These are phyloP conservation scores for Temnothorax ravouxi DNA, from an alignment of 2,888 invertebrate species.

Conservation along the genomic window DNA sequence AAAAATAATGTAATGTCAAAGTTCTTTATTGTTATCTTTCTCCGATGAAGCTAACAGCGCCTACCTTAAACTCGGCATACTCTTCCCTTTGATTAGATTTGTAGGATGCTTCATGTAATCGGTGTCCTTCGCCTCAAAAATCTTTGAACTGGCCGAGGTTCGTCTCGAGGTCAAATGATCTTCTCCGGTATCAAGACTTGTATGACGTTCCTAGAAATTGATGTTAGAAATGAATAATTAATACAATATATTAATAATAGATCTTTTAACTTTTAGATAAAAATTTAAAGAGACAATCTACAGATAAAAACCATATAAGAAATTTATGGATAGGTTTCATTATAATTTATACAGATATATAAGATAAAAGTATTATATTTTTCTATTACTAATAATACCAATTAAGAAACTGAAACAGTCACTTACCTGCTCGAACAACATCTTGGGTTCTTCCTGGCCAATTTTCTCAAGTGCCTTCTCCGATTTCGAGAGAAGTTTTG, in stretches of 20 bases:
- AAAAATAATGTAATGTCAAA: conserved; percentile 57
- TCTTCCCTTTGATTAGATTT: conserved; percentile 96
- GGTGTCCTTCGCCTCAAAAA: conserved; percentile 87
- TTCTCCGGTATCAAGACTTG: conserved; percentile 94
- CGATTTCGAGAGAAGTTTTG: conserved; percentile 95
- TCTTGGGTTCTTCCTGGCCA: conserved; percentile 92
- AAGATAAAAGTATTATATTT: neutral
- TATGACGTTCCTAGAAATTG: conserved; percentile 91
- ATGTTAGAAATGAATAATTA: neutral
- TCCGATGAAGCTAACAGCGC: conserved; percentile 72
- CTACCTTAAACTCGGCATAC: conserved; percentile 98
- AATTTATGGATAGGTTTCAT: neutral
- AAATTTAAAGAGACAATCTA: neutral
- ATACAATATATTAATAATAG: neutral
- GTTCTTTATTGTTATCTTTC: conserved; percentile 18
- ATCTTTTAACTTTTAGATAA: neutral
- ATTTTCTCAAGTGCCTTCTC: conserved; percentile 96
- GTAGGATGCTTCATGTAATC: conserved; percentile 88
- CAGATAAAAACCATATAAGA: neutral
- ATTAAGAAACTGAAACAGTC: conserved; percentile 68
- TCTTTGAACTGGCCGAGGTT: conserved; percentile 90
- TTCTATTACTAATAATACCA: neutral
- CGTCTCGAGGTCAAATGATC: conserved; percentile 90
- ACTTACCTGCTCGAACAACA: conserved; percentile 87
- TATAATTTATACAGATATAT: neutral